Evolutionary conservation across 2,888 invertebrate genomes (phyloP), one percentile per base, ranked within the genome.

Genomic region (Linyphia triangularis): DNA sequence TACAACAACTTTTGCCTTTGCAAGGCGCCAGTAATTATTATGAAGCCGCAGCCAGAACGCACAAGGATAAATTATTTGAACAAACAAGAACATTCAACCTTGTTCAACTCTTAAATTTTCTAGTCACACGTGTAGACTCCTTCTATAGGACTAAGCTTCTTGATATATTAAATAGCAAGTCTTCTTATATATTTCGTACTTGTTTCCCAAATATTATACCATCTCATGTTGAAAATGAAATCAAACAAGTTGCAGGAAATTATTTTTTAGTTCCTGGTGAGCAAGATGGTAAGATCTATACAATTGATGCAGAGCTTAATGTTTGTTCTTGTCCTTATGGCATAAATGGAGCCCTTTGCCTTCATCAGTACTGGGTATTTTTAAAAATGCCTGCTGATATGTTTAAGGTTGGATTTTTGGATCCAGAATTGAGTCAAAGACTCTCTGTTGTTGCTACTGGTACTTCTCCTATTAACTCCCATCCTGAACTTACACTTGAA

Each of bases 221-320:
- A 26, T 1, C 65, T 26, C 37, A 63, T 51, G 37, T 81, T 67
- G 33, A 61, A 10, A 22, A 51, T 51, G 61, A 57, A 7, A 86
- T 86, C n/a, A 72, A 81, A 43, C 63, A 79, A 24, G 65, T 86
- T 37, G 79, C 85, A 28, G 85, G 79, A 0, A 79, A 79, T 73
- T 86, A 86, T 79, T 86, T 65, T 57, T n/a, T 86, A 33, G 72
- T 86, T 61, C 79, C 85, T 22, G 37, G 57, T 73, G 85, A 86
- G 10, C 30, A 22, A 10, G 85, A 72, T 40, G 78, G 28, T 9
- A 79, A 72, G 33, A 26, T 79, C 19, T 51, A 72, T 65, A 79
- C 85, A 9, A 70, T 86, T 19, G 85, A 86, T 72, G 65, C 65
- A 3, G 85, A 86, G 51, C 51, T 86, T 9, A 86, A 86, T 65